Evolutionary conservation across 1,140 invertebrate species (phyloP), one percentile per base, ranked within the genome.

Genomic region (Drosophila pectinifera): DNA sequence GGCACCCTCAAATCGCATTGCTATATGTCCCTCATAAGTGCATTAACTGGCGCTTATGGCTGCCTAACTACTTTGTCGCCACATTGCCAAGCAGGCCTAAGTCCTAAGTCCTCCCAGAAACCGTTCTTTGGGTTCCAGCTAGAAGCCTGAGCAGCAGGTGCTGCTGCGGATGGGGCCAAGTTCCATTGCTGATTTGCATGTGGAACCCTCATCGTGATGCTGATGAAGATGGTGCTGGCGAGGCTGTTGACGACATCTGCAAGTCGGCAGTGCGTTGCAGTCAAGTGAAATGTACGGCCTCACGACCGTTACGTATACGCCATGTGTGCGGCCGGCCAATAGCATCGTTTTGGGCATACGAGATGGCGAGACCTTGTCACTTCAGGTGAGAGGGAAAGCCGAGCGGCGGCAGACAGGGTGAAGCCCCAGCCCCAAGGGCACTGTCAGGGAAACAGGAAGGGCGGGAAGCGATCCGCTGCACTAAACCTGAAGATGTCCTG

Each of bases 101-200:
- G 64, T 8, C 41, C 34, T 38, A 53, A 53, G 31, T 22, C 49
- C 13, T 14, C 42, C 48, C 39, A 20, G 55, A 46, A 54, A 61
- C 48, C 48, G 56, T 54, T 77, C 63, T 77, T 69, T 58, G 49
- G 38, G 49, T 16, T 18, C 39, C 8, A 49, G 48, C 34, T 38
- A 7, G 26, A 31, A 54, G 53, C 53, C 16, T 31, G 28, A 56
- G 46, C 14, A 22, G 36, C 34, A 31, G 61, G 45, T 34, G 20
- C 34, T 20, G 16, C 11, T 36, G 18, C 7, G 28, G 62, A 43
- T 68, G 64, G 38, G 38, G 13, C 56, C 74, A 49, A 58, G 67
- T 73, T 73, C 80, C 79, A 76, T 78, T 73, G 74, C 72, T 82
- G 81, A 90, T 81, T 90, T 82, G 70, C 86, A 90, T 90, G 76